Percentiles rank a stretch among this genome's conserved stretches.
Conservation (phyloP, 92 coral and sea anemone genomes). For the Epizoanthus fatuus region DNA sequence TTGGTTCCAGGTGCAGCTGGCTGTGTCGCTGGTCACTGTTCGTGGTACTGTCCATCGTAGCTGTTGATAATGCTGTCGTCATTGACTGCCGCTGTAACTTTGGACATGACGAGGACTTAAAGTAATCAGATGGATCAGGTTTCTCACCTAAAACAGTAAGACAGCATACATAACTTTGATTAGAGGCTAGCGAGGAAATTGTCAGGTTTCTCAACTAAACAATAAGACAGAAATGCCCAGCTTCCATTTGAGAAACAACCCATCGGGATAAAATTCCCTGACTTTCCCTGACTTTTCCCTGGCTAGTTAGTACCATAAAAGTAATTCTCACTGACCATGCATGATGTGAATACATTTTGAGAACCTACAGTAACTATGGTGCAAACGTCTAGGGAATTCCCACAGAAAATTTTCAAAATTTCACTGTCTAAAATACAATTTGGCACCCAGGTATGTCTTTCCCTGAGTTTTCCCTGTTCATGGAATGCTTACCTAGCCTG, state of each 20-base stretch:
- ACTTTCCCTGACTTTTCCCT: no score
- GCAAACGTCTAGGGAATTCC: no score
- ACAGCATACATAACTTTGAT: background rate
- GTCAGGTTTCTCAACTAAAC: background rate
- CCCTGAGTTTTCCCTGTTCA: background rate
- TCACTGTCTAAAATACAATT: no score
- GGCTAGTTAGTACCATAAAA: no score
- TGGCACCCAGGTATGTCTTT: no score
- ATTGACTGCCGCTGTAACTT: constrained; percentile 87
- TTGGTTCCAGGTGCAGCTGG: constrained; percentile 70
- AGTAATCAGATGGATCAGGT: constrained; percentile 94
- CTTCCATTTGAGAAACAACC: no score
- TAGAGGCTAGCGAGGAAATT: background rate
- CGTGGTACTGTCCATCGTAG: constrained; percentile 78
- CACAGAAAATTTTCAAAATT: no score
- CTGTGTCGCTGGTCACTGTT: constrained; percentile 69
- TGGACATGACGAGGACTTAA: constrained; percentile 90
- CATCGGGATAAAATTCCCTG: no score
- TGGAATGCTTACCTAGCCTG: constrained; percentile 72
- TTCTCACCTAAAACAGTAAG: constrained; percentile 80
- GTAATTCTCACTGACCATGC: no score
- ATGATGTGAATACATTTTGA: no score
- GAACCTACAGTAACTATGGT: no score
- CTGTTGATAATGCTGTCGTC: constrained; percentile 88
- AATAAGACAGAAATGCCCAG: no score